Base-by-base conservation (phyloP, 2,888 invertebrate genomes). In the Brachylomia viminalis region DNA sequence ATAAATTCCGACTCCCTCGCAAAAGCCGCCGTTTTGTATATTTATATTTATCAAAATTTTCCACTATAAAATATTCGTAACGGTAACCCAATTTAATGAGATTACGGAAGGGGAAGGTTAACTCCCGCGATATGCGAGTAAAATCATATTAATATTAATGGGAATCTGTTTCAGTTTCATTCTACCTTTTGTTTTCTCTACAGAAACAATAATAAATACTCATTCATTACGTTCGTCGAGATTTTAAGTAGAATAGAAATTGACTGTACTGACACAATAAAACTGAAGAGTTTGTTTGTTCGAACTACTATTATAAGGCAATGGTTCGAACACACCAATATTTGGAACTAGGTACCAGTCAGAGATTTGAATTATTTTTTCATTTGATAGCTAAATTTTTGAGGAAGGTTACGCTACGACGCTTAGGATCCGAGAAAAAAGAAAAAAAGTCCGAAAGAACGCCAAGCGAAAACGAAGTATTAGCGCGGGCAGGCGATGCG, bases 101-200 rank as follows among this genome's bases (percentile, higher is more conserved):
- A 82, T 69, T 69, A 82, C 11, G 33, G 15, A 33, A 58, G 49
- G 30, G 27, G 52, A 72, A 52, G 23, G 49, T 56, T 65, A 68
- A 42, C 33, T 30, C 56, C 20, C 15, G 49, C 27, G 42, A 42
- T 77, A 81, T 71, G 58, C 38, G 64, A 64, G 54, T 42, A 33
- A 27, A 70, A 62, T 72, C 11, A 49, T 72, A 77, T 81, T 77
- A 81, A 81, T 82, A 77, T 72, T 69, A 82, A 82, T 82, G 27
- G n/a, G 17, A 66, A 68, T 42, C 65, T 56, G 49, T 64, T 49
- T 58, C 38, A 38, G 45, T 67, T 77, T 71, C 42, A 72, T 33
- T 45, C 49, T 15, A 52, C 47, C 38, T 80, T 79, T 79, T 49
- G 66, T 62, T 74, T 62, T 49, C 23, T 49, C 27, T 49, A 54